Conservation (phyloP, 2,888 invertebrate species). For the Hecatera dysodea region DNA sequence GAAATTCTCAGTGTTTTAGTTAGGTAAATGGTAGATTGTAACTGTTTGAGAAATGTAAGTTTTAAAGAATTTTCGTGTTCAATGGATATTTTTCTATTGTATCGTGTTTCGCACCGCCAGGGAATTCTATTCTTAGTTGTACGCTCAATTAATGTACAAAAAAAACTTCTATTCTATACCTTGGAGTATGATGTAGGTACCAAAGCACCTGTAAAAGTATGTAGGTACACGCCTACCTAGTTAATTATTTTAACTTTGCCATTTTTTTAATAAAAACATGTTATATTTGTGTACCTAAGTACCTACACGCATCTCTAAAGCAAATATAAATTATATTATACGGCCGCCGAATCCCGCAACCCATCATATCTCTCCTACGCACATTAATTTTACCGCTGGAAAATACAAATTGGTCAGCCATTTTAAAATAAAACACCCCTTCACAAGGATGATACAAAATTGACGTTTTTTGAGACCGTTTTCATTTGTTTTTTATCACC, state of each 20-base stretch:
- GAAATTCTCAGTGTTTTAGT: constrained; percentile 15
- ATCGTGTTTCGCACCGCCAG: too few species aligned
- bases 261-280: constrained; percentile 26
- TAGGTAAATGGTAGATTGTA: constrained; percentile 22
- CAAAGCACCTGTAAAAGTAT: background rate
- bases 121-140: too few species aligned
- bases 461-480: constrained; percentile 74
- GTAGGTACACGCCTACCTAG: background rate
- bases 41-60: background rate
- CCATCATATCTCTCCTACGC: constrained; percentile 54
- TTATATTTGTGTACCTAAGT: constrained; percentile 13
- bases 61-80: too few species aligned
- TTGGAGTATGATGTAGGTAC: too few species aligned
- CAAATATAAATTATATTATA: constrained; percentile 43
- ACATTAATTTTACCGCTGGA: constrained; percentile 73
- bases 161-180: too few species aligned
- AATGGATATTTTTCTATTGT: too few species aligned
- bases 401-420: constrained; percentile 74
- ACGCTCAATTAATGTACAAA: too few species aligned
- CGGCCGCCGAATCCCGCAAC: constrained; percentile 35
- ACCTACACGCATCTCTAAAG: constrained; percentile 19
- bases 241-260: background rate
- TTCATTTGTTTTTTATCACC: constrained; percentile 78
- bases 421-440: constrained; percentile 66
- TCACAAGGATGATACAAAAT: constrained; percentile 66